phyloP scores from a whole-genome alignment of 2,797 vertebrate genomes.

The Sebastiscus tertius region DNA sequence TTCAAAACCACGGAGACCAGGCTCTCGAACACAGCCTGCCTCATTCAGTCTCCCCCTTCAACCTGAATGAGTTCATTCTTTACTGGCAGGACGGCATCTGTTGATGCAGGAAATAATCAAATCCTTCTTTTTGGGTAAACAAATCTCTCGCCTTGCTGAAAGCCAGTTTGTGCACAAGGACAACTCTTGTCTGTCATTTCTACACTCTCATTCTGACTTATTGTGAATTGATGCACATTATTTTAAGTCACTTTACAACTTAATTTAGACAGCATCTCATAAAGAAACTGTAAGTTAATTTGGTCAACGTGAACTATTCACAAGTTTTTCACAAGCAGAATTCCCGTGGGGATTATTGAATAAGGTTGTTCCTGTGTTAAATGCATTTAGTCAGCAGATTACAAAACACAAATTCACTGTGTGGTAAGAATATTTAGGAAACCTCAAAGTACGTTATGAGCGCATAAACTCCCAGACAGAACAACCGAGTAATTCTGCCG shows the following conservation, averaged over 20 bases:
- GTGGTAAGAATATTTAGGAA: slow-evolving; percentile 16
- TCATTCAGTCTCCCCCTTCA: slow-evolving; percentile 33
- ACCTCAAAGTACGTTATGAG: background rate
- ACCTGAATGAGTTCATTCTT: slow-evolving; percentile 66
- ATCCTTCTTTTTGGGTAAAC: slow-evolving; percentile 54
- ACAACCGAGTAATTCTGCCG: background rate
- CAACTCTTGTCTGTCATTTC: background rate
- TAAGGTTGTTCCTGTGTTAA: slow-evolving; percentile 2
- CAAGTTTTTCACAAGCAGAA: background rate
- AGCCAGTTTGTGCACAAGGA: background rate
- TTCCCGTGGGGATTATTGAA: slow-evolving; percentile 28
- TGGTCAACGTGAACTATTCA: background rate
- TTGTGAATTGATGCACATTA: background rate
- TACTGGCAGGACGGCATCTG: slow-evolving; percentile 34
- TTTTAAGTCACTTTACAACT: background rate
- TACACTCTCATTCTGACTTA: background rate
- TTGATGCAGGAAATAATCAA: slow-evolving; percentile 57
- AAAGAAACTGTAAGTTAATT: background rate
- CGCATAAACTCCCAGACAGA: slow-evolving; percentile 1
- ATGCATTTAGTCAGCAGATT: slow-evolving; percentile 46
- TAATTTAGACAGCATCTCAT: background rate
- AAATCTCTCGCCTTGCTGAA: slow-evolving; percentile 25
- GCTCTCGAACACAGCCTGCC: slow-evolving; percentile 36
- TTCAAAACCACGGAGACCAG: slow-evolving; percentile 22
- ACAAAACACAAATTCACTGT: slow-evolving; percentile 1